A percentile compares a stretch with the other conserved stretches of the same genome.
These are phyloP conservation scores for Littorina saxatilis DNA, from an alignment of 1,140 invertebrate genomes.

Conservation along the genomic window DNA sequence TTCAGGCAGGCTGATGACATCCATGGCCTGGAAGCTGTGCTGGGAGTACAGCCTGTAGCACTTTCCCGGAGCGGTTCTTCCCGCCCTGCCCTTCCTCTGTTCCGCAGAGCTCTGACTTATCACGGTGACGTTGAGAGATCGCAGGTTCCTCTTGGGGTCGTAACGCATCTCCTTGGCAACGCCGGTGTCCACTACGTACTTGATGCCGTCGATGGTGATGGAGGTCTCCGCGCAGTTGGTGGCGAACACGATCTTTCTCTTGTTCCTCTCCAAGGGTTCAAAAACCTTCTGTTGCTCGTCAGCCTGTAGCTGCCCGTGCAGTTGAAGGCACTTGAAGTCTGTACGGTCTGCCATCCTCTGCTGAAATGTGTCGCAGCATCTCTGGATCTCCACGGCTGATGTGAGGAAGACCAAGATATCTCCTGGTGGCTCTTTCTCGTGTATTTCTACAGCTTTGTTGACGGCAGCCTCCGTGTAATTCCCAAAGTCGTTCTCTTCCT, in stretches of 20 bases:
- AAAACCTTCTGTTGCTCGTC: constrained; percentile 89
- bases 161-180: constrained; percentile 64
- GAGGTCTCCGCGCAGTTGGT: constrained; percentile 74
- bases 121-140: constrained; percentile 47
- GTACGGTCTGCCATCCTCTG: background rate
- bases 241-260: constrained; percentile 69
- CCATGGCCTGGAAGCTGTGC: constrained; percentile 55
- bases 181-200: constrained; percentile 70
- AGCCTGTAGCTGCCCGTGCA: constrained; percentile 97
- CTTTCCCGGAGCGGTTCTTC: constrained; percentile 59
- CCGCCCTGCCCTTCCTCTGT: constrained; percentile 70
- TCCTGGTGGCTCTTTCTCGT: constrained; percentile 90
- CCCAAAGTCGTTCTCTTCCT: constrained; percentile 82
- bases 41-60: constrained; percentile 67
- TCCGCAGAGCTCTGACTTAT: constrained; percentile 66
- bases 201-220: constrained; percentile 70
- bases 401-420: constrained; percentile 98
- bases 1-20: constrained; percentile 55
- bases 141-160: constrained; percentile 63
- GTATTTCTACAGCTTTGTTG: constrained; percentile 96
- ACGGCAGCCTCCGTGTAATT: constrained; percentile 97
- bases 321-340: constrained; percentile 77
- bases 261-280: constrained; percentile 42
- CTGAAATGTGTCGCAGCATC: constrained; percentile 52
- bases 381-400: constrained; percentile 64